These are phyloP conservation scores for Phylloscopus trochilus DNA, from an alignment of 2,113 vertebrate species.

Conservation along the genomic window DNA sequence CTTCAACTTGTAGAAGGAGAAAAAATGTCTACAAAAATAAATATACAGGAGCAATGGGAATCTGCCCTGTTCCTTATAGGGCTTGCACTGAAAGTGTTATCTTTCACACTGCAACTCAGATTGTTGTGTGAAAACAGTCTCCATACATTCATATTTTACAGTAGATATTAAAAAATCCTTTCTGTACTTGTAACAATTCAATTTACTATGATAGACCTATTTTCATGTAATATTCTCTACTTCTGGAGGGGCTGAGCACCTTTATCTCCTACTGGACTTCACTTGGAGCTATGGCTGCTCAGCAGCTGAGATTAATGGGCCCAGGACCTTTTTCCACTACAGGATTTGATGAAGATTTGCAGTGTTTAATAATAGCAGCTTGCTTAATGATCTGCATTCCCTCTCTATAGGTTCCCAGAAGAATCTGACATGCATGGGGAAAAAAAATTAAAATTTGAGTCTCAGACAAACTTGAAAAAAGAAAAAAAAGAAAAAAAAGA, in stretches of 20 bases:
- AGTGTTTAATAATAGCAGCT: background rate
- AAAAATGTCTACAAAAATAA: background rate
- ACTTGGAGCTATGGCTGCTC: background rate
- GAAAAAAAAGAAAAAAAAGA: background rate
- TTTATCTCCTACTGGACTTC: background rate
- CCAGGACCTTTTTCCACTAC: background rate
- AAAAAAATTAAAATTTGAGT: background rate
- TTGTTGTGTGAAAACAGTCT: background rate
- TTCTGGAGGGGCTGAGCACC: background rate
- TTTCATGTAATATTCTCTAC: background rate
- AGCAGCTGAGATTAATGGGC: background rate
- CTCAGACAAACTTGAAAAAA: background rate
- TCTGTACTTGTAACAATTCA: background rate
- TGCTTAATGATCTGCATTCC: background rate
- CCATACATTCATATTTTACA: background rate
- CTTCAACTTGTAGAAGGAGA: background rate
- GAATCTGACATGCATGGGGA: background rate
- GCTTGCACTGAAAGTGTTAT: background rate
- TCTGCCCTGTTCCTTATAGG: background rate
- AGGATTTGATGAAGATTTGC: background rate
- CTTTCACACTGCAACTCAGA: background rate
- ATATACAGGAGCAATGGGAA: background rate
- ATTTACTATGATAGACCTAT: background rate
- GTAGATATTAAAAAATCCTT: background rate
- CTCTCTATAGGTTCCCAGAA: background rate